A percentile compares a stretch with the other conserved stretches of the same genome.
Evolutionary conservation across 2,888 invertebrate species (phyloP).

Genomic region (Dysmachus trigonus): DNA sequence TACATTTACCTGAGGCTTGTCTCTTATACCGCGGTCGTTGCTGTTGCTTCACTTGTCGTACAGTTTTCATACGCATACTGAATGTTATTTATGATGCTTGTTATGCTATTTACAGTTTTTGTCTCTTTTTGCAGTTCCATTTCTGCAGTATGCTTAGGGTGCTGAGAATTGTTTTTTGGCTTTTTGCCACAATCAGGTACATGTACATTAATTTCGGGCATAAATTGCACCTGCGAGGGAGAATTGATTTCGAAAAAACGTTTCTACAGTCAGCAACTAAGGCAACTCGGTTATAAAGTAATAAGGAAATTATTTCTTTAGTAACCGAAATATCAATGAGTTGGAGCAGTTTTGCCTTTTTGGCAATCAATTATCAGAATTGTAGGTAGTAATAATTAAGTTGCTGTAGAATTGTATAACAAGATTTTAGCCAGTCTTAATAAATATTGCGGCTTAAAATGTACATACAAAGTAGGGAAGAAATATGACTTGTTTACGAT

Average conservation of each 20-base stretch:
- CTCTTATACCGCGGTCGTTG: slow-evolving; percentile 62
- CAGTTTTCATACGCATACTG: slow-evolving; percentile 66
- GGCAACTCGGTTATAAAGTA: neutral
- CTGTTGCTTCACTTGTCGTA: slow-evolving; percentile 77
- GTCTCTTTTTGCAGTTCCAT: neutral
- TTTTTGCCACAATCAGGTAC: neutral
- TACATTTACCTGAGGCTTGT: slow-evolving; percentile 37
- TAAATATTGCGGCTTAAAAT: neutral
- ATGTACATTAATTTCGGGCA: neutral
- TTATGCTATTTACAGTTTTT: neutral
- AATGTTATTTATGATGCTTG: slow-evolving; percentile 3
- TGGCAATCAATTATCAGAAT: neutral
- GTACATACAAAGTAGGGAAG: neutral
- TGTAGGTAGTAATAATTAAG: neutral
- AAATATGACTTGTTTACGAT: neutral
- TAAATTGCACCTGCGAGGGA: neutral
- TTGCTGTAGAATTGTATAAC: neutral
- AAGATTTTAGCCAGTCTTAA: neutral
- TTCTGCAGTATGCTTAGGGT: neutral
- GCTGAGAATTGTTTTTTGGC: neutral
- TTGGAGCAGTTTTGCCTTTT: neutral
- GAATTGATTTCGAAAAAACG: neutral
- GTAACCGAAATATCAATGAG: neutral
- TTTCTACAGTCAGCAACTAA: neutral
- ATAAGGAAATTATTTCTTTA: neutral